Percentiles rank a stretch among this genome's conserved stretches.
Evolutionary conservation across 2,113 vertebrate species (phyloP).

Genomic region (Litocranius walleri): DNA sequence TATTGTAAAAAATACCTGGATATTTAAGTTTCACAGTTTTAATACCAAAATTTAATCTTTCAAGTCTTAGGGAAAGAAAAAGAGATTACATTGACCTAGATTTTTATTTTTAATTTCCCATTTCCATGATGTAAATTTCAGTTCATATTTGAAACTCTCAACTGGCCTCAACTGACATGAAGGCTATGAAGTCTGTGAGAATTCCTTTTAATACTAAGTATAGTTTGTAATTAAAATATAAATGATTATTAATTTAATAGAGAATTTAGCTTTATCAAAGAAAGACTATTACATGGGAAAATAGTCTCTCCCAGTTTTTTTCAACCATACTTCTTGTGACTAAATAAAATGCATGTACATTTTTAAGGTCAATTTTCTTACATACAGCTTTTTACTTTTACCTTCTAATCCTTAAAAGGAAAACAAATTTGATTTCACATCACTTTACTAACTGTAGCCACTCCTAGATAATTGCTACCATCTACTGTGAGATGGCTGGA

Average conservation of each 20-base stretch:
- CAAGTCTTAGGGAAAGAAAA: not conserved
- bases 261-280: constrained; percentile 6
- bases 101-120: not conserved
- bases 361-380: not conserved
- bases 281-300: not conserved
- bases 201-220: not conserved
- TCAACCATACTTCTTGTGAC: not conserved
- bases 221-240: not conserved
- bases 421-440: not conserved
- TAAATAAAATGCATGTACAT: not conserved
- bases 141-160: not conserved
- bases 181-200: not conserved
- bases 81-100: not conserved
- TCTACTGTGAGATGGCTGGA: not conserved
- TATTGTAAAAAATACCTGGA: not conserved
- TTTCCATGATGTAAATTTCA: not conserved
- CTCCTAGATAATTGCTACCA: not conserved
- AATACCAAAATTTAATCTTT: not conserved
- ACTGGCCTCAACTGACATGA: not conserved
- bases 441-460: not conserved
- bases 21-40: not conserved
- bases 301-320: not conserved
- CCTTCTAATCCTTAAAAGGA: not conserved
- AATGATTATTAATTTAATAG: not conserved
- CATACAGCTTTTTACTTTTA: not conserved